phyloP scores from a whole-genome alignment of 2,888 invertebrate species.

The Mythimna loreyi region DNA sequence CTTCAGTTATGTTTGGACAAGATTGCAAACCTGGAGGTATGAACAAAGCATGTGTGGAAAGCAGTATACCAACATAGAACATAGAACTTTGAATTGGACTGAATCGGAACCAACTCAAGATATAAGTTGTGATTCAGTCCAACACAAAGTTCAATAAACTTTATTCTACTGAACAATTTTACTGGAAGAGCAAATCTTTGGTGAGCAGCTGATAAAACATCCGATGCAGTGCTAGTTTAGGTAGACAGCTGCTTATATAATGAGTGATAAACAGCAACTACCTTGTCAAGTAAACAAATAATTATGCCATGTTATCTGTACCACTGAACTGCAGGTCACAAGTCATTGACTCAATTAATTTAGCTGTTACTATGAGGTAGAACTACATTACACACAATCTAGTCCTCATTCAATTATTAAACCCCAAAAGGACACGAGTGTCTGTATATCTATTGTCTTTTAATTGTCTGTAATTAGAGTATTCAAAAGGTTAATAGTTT shows the following conservation, averaged over 20 bases:
- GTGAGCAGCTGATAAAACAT: slow-evolving; percentile 22
- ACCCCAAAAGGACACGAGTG: too few relatives aligned
- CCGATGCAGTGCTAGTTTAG: slow-evolving; percentile 1
- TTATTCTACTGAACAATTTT: slow-evolving; percentile 1
- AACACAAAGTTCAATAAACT: slow-evolving; percentile 14
- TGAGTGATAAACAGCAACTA: slow-evolving; percentile 51
- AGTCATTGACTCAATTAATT: slow-evolving; percentile 67
- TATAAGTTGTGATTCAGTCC: background rate
- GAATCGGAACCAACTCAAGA: too few relatives aligned
- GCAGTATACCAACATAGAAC: background rate
- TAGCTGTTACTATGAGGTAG: slow-evolving; percentile 62
- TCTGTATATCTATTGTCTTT: too few relatives aligned
- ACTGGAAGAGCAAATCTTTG: slow-evolving; percentile 30
- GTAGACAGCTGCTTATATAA: slow-evolving; percentile 46
- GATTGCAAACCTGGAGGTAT: background rate
- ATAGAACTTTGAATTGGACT: too few relatives aligned
- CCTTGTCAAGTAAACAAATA: slow-evolving; percentile 69
- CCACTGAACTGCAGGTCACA: slow-evolving; percentile 67
- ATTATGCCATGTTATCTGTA: slow-evolving; percentile 72
- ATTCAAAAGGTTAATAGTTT: too few relatives aligned
- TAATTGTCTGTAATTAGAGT: too few relatives aligned
- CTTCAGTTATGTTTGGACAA: background rate
- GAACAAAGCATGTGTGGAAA: background rate
- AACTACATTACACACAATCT: background rate
- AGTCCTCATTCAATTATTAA: too few relatives aligned